Evolutionary conservation across 1,140 invertebrate genomes (phyloP).

Genomic region (Magallana angulata): DNA sequence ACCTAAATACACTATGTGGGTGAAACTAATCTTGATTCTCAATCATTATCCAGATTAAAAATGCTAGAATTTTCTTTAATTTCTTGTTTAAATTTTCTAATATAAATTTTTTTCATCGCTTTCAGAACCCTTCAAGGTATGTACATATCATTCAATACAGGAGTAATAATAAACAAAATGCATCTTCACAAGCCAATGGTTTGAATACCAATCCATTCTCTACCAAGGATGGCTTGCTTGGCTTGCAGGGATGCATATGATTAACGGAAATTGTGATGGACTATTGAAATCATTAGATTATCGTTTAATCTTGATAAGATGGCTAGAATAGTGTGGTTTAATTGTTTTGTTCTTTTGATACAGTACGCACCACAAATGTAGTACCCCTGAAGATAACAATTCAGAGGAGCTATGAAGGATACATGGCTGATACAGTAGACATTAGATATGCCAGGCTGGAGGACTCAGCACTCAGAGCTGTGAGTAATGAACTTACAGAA

Average conservation of each 20-base stretch:
- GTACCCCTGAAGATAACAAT: conserved; percentile 8
- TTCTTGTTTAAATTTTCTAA: background rate
- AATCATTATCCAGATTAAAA: background rate
- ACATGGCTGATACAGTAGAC: background rate
- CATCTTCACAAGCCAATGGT: no score
- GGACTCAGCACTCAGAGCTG: background rate
- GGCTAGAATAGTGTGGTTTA: no score
- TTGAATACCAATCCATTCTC: no score
- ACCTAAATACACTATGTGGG: background rate
- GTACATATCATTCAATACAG: background rate
- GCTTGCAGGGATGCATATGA: no score
- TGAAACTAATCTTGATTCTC: no score
- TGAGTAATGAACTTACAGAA: background rate
- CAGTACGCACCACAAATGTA: background rate
- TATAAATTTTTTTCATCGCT: background rate
- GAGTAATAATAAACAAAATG: no score
- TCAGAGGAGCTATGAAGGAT: background rate
- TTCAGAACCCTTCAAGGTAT: background rate
- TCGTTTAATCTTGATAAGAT: no score
- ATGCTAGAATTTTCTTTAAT: background rate
- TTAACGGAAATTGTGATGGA: no score
- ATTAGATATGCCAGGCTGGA: background rate
- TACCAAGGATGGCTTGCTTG: no score
- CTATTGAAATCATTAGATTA: no score
- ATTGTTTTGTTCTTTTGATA: background rate